These are phyloP conservation scores for Tetrao urogallus DNA, from an alignment of 2,113 vertebrate species.

Conservation along the genomic window DNA sequence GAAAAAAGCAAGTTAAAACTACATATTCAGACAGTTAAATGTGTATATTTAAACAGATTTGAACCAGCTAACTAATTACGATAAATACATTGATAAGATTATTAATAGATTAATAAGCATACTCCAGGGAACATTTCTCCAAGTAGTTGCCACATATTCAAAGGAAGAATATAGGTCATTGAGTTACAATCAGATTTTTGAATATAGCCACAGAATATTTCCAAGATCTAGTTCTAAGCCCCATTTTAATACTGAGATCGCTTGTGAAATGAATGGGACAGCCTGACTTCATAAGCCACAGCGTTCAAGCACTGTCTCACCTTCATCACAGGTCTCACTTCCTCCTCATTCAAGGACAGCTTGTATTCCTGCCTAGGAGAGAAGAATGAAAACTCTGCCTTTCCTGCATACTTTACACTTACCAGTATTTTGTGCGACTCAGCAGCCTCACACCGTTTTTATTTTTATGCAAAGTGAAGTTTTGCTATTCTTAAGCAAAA, in stretches of 20 bases:
- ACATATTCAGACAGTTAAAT: neutral
- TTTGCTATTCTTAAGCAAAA: neutral
- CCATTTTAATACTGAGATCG: neutral
- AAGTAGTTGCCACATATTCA: neutral
- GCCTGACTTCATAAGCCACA: neutral
- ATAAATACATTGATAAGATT: neutral
- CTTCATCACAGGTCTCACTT: neutral
- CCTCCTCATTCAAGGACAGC: neutral
- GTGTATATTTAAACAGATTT: neutral
- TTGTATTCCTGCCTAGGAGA: accelerated
- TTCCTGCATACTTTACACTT: neutral
- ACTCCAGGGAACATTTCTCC: neutral
- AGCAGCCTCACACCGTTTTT: neutral
- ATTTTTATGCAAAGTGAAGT: neutral
- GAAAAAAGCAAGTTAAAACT: neutral
- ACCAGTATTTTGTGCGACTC: neutral
- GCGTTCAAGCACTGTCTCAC: accelerated
- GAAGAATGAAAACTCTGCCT: neutral
- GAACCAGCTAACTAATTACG: neutral
- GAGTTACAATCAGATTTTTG: neutral
- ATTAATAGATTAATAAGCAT: neutral
- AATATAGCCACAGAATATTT: neutral
- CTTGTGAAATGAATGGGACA: neutral
- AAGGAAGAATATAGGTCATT: neutral
- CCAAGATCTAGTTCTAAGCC: neutral